These are phyloP conservation scores for Drosophila subpulchrella DNA, from an alignment of 1,140 invertebrate species.

Conservation along the genomic window DNA sequence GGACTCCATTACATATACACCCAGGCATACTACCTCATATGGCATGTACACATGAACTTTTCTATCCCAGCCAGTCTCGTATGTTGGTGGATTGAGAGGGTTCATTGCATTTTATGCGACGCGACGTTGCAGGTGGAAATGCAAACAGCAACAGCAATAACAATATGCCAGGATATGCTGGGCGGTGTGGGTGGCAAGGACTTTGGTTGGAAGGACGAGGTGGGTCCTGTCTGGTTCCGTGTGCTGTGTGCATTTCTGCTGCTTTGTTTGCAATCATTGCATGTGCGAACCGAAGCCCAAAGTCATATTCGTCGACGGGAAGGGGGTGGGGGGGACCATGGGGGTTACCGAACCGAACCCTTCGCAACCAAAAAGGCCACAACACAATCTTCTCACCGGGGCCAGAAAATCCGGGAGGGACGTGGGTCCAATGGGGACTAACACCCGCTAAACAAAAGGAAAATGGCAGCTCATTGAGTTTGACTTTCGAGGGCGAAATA, in stretches of 20 bases:
- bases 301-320: constrained; percentile 10
- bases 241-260: constrained; percentile 24
- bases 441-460: constrained; percentile 69
- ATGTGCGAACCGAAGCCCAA: constrained; percentile 40
- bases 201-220: neutral
- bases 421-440: constrained; percentile 7
- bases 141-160: constrained; percentile 65
- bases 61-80: constrained; percentile 55
- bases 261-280: constrained; percentile 69
- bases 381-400: constrained; percentile 77
- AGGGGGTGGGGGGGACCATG: neutral
- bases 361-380: constrained; percentile 78
- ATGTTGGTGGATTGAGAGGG: constrained; percentile 50
- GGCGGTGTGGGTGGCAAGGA: constrained; percentile 12
- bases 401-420: constrained; percentile 1
- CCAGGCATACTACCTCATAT: neutral
- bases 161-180: constrained; percentile 47
- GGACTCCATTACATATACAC: constrained; percentile 15
- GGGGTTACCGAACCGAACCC: constrained; percentile 45
- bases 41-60: constrained; percentile 16
- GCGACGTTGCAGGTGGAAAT: constrained; percentile 78
- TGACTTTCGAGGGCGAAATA: constrained; percentile 41
- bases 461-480: constrained; percentile 71
- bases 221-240: constrained; percentile 8
- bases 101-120: constrained; percentile 80